Base-by-base conservation (phyloP, 2,888 invertebrate species). In the Gandaritis pyraliata region DNA sequence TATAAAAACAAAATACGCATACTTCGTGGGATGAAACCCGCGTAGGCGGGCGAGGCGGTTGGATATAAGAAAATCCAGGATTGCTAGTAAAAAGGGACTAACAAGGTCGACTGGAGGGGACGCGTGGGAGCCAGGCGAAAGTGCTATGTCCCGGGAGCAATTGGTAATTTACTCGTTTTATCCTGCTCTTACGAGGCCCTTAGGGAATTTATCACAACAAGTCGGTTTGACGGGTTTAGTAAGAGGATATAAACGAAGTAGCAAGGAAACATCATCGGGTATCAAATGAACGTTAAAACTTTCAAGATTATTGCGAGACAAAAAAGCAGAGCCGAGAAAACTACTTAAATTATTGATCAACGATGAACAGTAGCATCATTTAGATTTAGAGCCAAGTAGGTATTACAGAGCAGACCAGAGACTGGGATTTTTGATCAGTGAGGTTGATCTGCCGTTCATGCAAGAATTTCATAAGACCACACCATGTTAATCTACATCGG, bases 21-120 rank as follows among this genome's bases (percentile, higher is more conserved):
- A 48, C 33, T 48, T 48, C 11, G 48, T 61, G 39, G 58, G 58
- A 65, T 55, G 53, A 74, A 70, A 58, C 43, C 49, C 18, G 64
- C 51, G 81, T 81, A 72, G 81, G 81, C 73, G 76, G 71, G 72
- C 81, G 81, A 72, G 75, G 72, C 73, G 72, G 64, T 52, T 69
- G 49, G 57, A 52, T 64, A 68, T 61, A 63, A 68, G 65, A 66
- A 71, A 76, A 76, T 72, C 72, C 74, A 75, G 73, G 72, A 72
- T 64, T 61, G 68, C 64, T 64, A 69, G 73, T 69, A 74, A 74
- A 74, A 76, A 74, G 65, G 68, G 69, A 66, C 70, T 58, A 61
- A 47, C 63, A 66, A 65, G 65, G 65, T 64, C 58, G 52, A 10
- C 49, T 52, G 62, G 46, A 57, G 58, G 62, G 58, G 55, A 56